Evolutionary conservation across 2,888 invertebrate species (phyloP).

Genomic region (Tanypteryx hageni): DNA sequence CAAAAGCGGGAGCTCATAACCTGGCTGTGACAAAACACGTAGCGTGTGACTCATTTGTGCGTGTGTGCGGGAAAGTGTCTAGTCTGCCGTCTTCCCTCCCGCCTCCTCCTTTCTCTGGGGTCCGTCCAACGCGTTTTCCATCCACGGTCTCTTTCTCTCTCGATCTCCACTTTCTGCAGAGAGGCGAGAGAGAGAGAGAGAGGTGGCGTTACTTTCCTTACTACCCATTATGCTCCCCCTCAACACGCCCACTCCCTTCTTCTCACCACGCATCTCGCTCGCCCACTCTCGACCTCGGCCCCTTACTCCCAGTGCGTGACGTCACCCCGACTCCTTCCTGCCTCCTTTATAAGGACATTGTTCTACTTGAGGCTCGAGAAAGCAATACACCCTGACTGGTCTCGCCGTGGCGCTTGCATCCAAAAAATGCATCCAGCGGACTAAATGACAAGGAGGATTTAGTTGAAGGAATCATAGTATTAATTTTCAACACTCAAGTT

Average conservation of each 20-base stretch:
- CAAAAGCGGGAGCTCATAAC: no score
- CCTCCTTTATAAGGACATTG: slow-evolving; percentile 59
- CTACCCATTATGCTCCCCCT: no score
- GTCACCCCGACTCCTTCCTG: slow-evolving; percentile 53
- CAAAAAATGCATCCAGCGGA: neutral
- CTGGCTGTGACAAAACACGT: neutral
- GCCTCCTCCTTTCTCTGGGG: slow-evolving; percentile 16
- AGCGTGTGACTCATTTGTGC: neutral
- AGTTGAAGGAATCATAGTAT: no score
- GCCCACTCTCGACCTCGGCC: slow-evolving; percentile 59
- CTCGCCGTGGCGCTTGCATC: neutral
- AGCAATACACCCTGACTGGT: neutral
- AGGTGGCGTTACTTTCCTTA: slow-evolving; percentile 35
- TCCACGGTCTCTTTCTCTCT: slow-evolving; percentile 13
- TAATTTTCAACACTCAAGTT: no score
- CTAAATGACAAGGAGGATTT: neutral
- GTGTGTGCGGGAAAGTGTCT: neutral
- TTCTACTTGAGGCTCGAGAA: slow-evolving; percentile 43
- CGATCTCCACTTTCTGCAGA: neutral
- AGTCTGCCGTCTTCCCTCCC: neutral
- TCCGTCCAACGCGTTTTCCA: neutral
- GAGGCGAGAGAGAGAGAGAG: no score
- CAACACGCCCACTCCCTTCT: slow-evolving; percentile 26
- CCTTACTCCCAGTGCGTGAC: slow-evolving; percentile 9
- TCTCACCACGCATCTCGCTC: neutral